phyloP scores from a whole-genome alignment of 1,140 invertebrate genomes.

The Rhagoletis zephyria region DNA sequence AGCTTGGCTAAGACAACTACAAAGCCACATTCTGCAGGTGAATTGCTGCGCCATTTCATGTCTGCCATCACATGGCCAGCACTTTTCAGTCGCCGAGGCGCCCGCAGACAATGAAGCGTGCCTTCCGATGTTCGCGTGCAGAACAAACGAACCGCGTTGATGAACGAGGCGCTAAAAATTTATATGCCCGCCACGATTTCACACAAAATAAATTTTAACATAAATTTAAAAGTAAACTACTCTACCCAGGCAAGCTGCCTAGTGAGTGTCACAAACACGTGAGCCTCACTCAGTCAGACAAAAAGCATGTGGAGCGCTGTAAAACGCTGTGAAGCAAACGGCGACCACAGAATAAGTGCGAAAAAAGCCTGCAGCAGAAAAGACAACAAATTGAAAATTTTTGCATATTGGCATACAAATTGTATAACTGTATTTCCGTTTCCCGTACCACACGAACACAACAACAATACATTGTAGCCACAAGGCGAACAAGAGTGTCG shows the following conservation, averaged over 20 bases:
- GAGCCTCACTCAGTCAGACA: background rate
- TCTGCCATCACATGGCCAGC: background rate
- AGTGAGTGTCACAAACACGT: background rate
- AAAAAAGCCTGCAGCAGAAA: background rate
- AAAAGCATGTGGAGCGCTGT: background rate
- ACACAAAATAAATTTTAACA: conserved; percentile 47
- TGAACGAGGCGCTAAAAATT: conserved; percentile 41
- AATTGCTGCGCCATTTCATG: background rate
- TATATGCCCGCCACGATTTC: conserved; percentile 33
- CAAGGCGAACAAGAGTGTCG: background rate
- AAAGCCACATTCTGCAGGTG: background rate
- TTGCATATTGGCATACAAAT: conserved; percentile 44
- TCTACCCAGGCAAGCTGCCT: background rate
- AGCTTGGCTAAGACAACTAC: background rate
- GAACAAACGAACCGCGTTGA: background rate
- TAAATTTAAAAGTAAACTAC: conserved; percentile 24
- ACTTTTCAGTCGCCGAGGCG: background rate
- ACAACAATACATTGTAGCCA: background rate
- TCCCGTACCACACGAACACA: background rate
- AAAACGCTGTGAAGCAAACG: background rate
- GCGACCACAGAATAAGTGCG: background rate
- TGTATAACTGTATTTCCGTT: conserved; percentile 50
- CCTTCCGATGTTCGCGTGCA: background rate
- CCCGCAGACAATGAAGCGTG: conserved; percentile 23
- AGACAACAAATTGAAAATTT: conserved; percentile 4